Evolutionary conservation across 1,140 invertebrate species (phyloP).

Genomic region (Tetramorium parvispinum): DNA sequence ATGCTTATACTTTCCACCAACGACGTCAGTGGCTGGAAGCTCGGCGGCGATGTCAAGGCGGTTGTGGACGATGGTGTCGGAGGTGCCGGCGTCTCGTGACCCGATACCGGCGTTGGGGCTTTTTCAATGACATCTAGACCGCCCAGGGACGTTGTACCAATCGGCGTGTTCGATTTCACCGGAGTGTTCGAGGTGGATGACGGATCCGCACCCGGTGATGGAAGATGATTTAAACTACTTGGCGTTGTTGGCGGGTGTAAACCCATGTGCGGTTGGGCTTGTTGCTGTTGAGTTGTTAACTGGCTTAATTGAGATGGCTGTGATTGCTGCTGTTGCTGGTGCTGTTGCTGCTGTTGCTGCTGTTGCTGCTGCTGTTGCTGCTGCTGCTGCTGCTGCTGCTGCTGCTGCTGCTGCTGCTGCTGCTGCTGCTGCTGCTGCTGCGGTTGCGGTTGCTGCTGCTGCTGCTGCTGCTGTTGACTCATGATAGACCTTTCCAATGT

Average conservation of each 20-base stretch:
- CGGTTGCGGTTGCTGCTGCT: conserved; percentile 77
- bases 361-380: conserved; percentile 77
- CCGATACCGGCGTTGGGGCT: conserved; percentile 82
- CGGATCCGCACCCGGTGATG: conserved; percentile 84
- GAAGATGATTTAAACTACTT: conserved; percentile 83
- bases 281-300: conserved; percentile 73
- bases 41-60: conserved; percentile 81
- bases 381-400: conserved; percentile 80
- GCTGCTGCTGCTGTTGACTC: conserved; percentile 84
- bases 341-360: conserved; percentile 70
- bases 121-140: conserved; percentile 81
- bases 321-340: conserved; percentile 66
- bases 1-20: conserved; percentile 72
- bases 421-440: conserved; percentile 74
- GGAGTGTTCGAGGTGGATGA: conserved; percentile 80
- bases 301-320: conserved; percentile 68
- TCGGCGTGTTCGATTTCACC: conserved; percentile 83
- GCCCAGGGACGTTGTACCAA: conserved; percentile 70
- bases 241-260: conserved; percentile 79
- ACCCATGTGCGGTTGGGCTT: conserved; percentile 71
- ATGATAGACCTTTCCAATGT: conserved; percentile 89
- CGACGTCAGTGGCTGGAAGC: conserved; percentile 69
- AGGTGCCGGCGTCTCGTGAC: conserved; percentile 84
- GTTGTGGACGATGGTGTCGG: conserved; percentile 83
- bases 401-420: conserved; percentile 64